Evolutionary conservation across 2,113 vertebrate species (phyloP).

Genomic region (Pithys albifrons): DNA sequence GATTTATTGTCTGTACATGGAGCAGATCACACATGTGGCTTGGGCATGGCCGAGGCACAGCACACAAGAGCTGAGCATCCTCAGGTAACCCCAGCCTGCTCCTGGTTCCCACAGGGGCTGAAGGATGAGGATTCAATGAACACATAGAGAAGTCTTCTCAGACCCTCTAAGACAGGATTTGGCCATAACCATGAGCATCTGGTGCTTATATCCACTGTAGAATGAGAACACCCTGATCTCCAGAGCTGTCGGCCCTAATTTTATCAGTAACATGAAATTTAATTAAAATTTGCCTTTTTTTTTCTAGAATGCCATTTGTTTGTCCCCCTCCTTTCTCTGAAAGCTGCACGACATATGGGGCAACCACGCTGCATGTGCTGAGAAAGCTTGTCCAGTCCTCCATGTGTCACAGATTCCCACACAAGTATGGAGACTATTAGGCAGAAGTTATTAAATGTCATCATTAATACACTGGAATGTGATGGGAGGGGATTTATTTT

Average conservation of each 20-base stretch:
- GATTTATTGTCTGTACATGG: not conserved
- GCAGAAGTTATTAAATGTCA: slow-evolving; percentile 49
- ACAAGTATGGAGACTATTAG: slow-evolving; percentile 52
- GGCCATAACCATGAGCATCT: not conserved
- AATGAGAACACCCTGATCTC: not conserved
- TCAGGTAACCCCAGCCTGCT: not conserved
- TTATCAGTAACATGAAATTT: not conserved
- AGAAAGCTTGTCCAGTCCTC: slow-evolving; percentile 50
- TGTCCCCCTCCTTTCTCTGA: not conserved
- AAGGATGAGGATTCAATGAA: not conserved
- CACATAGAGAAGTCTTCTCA: not conserved
- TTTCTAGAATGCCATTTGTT: not conserved
- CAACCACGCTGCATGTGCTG: not conserved
- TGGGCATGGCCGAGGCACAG: not conserved
- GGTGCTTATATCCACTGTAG: not conserved
- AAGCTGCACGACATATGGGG: slow-evolving; percentile 44
- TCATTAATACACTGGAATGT: slow-evolving; percentile 60
- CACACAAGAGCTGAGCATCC: not conserved
- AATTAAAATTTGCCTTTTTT: not conserved
- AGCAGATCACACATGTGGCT: not conserved
- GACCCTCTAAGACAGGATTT: not conserved
- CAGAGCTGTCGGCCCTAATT: not conserved
- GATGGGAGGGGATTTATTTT: slow-evolving; percentile 65
- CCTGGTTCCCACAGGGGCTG: not conserved
- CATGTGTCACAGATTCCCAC: slow-evolving; percentile 53